A percentile compares a stretch with the other conserved stretches of the same genome.
Evolutionary conservation across 2,888 invertebrate genomes (phyloP).

Genomic region (Zygothrica quintamaculata): DNA sequence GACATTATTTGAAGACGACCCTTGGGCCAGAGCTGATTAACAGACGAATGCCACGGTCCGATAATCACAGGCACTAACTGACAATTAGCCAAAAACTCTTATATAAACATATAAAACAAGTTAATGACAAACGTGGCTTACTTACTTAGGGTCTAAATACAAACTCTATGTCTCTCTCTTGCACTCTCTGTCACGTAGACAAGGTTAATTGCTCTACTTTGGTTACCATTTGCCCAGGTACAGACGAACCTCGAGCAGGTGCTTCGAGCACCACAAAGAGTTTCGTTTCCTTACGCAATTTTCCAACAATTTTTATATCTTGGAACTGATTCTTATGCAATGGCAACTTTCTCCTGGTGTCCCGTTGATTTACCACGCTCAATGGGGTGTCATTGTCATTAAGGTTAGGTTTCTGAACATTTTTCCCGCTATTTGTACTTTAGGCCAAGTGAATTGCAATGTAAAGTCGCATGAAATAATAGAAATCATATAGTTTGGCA

Average conservation of each 20-base stretch:
- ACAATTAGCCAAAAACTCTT: slow-evolving; percentile 54
- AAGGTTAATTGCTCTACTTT: slow-evolving; percentile 75
- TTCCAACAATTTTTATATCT: slow-evolving; percentile 43
- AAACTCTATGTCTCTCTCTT: slow-evolving; percentile 20
- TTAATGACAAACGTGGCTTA: slow-evolving; percentile 33
- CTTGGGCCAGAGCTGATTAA: not conserved
- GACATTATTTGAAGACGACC: slow-evolving; percentile 6
- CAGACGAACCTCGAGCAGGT: not conserved
- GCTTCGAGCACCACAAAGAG: slow-evolving; percentile 29
- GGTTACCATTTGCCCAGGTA: slow-evolving; percentile 45
- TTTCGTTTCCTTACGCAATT: slow-evolving; percentile 53
- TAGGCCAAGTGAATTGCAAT: too few relatives aligned
- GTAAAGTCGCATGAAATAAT: too few relatives aligned
- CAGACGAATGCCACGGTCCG: slow-evolving; percentile 26
- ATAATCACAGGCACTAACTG: slow-evolving; percentile 68
- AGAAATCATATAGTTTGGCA: too few relatives aligned
- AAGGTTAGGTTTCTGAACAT: slow-evolving; percentile 22
- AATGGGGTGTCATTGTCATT: slow-evolving; percentile 27
- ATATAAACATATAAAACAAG: slow-evolving; percentile 11
- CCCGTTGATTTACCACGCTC: slow-evolving; percentile 40
- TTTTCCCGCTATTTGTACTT: slow-evolving; percentile 1
- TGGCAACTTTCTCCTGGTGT: slow-evolving; percentile 65
- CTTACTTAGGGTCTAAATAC: slow-evolving; percentile 26
- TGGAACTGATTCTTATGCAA: slow-evolving; percentile 59
- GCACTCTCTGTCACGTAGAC: slow-evolving; percentile 60